phyloP scores from a whole-genome alignment of 2,113 vertebrate genomes.

The Solea senegalensis region DNA sequence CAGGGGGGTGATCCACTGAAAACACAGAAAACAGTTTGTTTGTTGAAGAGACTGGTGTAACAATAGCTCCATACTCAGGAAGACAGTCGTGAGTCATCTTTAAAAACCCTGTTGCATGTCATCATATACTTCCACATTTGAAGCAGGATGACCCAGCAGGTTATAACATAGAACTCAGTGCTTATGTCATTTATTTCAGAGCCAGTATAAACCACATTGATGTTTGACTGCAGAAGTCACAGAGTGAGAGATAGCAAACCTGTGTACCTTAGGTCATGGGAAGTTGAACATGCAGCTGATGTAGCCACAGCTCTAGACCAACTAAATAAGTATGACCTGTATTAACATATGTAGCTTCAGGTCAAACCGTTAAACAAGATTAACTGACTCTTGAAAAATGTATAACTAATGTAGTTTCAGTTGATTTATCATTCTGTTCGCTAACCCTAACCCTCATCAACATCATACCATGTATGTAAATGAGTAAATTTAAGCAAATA shows the following conservation, averaged over 20 bases:
- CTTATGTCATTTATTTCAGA: background rate
- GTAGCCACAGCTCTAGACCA: conserved; percentile 30
- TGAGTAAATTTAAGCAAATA: background rate
- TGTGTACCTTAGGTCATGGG: background rate
- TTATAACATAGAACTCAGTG: background rate
- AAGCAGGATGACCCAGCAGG: too few species aligned
- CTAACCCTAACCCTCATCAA: too few species aligned
- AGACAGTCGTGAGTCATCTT: too few species aligned
- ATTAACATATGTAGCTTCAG: background rate
- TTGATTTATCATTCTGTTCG: too few species aligned
- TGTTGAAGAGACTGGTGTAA: too few species aligned
- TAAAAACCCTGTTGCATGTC: too few species aligned
- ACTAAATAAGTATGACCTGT: background rate
- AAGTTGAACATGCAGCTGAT: too few species aligned
- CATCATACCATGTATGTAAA: background rate
- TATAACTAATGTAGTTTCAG: too few species aligned
- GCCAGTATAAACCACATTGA: background rate
- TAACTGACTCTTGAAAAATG: conserved; percentile 7
- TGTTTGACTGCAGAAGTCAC: background rate
- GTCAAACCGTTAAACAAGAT: conserved; percentile 25
- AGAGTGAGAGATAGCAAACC: background rate
- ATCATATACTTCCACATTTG: too few species aligned
- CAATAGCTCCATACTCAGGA: too few species aligned
- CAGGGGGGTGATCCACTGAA: too few species aligned
- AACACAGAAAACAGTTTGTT: too few species aligned